Evolutionary conservation across 2,888 invertebrate species (phyloP), one percentile per base, ranked within the genome.

Genomic region (Nowickia ferox): DNA sequence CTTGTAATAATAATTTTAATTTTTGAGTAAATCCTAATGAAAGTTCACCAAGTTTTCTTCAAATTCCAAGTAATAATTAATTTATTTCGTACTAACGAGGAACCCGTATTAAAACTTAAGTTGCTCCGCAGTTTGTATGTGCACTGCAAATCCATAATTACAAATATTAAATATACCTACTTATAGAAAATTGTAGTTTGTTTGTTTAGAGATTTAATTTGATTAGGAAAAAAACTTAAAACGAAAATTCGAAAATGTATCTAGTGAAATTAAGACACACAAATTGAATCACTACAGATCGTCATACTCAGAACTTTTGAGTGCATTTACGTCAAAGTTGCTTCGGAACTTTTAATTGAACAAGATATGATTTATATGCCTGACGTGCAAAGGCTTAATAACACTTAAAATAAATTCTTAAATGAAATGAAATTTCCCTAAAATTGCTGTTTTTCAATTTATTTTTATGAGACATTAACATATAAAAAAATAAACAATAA

Each of bases 61-160:
- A n/a, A n/a, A n/a, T n/a, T n/a, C n/a, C n/a, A n/a, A n/a, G n/a
- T n/a, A n/a, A n/a, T n/a, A n/a, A n/a, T n/a, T n/a, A n/a, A n/a
- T n/a, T n/a, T n/a, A n/a, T n/a, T n/a, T n/a, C n/a, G n/a, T n/a
- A n/a, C n/a, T n/a, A n/a, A n/a, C n/a, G n/a, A n/a, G n/a, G n/a
- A n/a, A n/a, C n/a, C n/a, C n/a, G n/a, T n/a, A n/a, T n/a, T n/a
- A n/a, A n/a, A 59, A 38, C 44, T 59, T 46, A 72, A 72, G n/a
- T 72, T 57, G 44, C 10, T 71, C 30, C 17, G 42, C 22, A 17
- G 30, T 55, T 65, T 53, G 55, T 65, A 75, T 53, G 65, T 53
- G 53, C 44, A 30, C 66, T 66, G 46, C 42, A 66, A 76, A 55
- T 66, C 53, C 44, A 10, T 74, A 55, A 76, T 57, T 77, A 77